Evolutionary conservation across 2,888 invertebrate genomes (phyloP), one percentile per base, ranked within the genome.

Genomic region (Teinopalpus imperialis): DNA sequence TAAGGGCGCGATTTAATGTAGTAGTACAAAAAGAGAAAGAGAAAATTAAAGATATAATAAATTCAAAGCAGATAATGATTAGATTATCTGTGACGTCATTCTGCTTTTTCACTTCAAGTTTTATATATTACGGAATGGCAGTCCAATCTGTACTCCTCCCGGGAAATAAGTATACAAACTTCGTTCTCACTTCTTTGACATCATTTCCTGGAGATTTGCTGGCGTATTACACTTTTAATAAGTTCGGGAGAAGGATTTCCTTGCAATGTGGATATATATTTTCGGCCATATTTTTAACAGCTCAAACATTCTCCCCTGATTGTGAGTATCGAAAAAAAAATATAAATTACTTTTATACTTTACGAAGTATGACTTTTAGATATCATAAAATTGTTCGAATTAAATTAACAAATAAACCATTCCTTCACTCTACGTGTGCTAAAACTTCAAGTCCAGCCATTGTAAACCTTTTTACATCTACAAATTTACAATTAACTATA

Each of bases 121-220:
- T 83, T 36, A 56, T 81, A 0, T 83, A 83, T 34, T 82, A 80
- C 23, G 82, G 83, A 0, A 57, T 74, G 39, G 59, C 76, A 4
- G 68, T 83, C 0, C 74, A 83, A 49, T 69, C 76, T 1, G 72
- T 81, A 2, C 55, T 77, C 2, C 45, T 83, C 20, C 83, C 83
- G 1, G 83, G 83, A 23, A 71, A 81, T 43, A 83, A 82, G 58
- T 82, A 83, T 27, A 72, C 66, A 0, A 83, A 82, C 52, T 82
- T 83, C 37, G 66, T 81, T 32, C 49, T 83, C 13, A 50, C 76
- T 1, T 69, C 82, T 0, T 30, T 80, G 1, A 66, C 74, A 1
- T 75, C 82, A 0, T 81, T 83, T 31, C 83, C 82, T 16, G 83
- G 83, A 23, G 83, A 83, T 53, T 10, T 81, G 1, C 48, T 83